Evolutionary conservation across 2,888 invertebrate species (phyloP).

Genomic region (Drosophila anomalata): DNA sequence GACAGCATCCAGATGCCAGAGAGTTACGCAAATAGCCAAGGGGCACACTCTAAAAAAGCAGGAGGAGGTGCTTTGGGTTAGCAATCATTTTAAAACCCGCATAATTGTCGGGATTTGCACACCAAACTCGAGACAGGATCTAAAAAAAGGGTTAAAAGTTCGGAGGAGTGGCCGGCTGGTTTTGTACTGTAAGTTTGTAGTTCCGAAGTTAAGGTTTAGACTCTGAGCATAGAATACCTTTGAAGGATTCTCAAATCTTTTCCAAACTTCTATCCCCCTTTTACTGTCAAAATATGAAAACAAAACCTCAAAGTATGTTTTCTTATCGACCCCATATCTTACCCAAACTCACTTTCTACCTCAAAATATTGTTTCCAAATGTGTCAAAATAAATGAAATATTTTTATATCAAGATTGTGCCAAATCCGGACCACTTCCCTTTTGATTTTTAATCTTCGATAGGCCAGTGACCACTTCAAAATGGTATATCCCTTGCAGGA

Average conservation of each 20-base stretch:
- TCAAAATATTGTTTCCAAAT: slow-evolving; percentile 31
- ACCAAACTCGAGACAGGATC: slow-evolving; percentile 47
- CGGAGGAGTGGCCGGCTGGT: slow-evolving; percentile 34
- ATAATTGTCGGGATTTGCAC: slow-evolving; percentile 80
- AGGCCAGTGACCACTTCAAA: slow-evolving; percentile 58
- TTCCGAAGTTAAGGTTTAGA: neutral
- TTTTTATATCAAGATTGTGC: slow-evolving; percentile 2
- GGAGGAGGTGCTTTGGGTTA: slow-evolving; percentile 45
- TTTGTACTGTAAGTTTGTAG: neutral
- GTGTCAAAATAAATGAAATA: slow-evolving; percentile 30
- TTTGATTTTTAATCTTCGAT: slow-evolving; percentile 66
- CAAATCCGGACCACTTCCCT: slow-evolving; percentile 13
- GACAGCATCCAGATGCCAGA: slow-evolving; percentile 53
- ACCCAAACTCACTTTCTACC: slow-evolving; percentile 23
- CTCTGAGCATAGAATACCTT: neutral
- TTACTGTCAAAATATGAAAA: slow-evolving; percentile 59
- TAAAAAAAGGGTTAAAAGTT: slow-evolving; percentile 22
- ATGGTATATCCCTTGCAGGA: slow-evolving; percentile 21
- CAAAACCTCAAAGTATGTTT: slow-evolving; percentile 19
- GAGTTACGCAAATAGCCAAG: slow-evolving; percentile 73
- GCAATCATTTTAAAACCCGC: slow-evolving; percentile 74
- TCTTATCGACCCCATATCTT: slow-evolving; percentile 38
- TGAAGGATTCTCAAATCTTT: neutral
- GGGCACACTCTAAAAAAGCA: slow-evolving; percentile 42
- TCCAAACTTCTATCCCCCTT: neutral